Conservation (phyloP, 2,113 vertebrate genomes). For the Thamnophis sirtalis region DNA sequence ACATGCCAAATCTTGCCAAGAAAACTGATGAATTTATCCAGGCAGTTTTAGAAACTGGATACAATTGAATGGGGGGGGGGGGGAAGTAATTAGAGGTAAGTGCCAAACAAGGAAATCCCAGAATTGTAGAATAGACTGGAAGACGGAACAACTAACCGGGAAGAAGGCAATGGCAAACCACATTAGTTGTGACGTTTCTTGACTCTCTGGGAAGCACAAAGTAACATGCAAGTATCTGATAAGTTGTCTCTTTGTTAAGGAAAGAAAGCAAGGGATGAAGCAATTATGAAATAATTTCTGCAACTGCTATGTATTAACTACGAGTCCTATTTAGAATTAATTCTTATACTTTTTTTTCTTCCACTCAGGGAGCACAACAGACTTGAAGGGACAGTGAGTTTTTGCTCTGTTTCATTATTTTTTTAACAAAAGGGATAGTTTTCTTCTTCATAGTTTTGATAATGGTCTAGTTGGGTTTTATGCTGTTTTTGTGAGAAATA, state of each 20-base stretch:
- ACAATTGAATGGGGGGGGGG: background rate
- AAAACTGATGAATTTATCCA: background rate
- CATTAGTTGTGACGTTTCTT: background rate
- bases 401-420: background rate
- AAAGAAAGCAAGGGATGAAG: background rate
- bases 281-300: background rate
- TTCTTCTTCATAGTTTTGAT: background rate
- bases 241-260: background rate
- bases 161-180: background rate
- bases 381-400: background rate
- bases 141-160: background rate
- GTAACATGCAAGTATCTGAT: background rate
- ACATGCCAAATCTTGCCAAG: background rate
- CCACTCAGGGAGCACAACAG: background rate
- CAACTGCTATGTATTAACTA: background rate
- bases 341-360: background rate
- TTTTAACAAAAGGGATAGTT: background rate
- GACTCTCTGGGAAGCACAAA: background rate
- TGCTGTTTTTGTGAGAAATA: no score
- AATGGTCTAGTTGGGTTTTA: background rate
- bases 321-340: background rate
- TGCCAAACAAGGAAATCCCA: background rate
- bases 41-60: background rate
- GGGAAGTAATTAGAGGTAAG: background rate
- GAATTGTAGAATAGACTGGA: background rate